A percentile compares a stretch with the other conserved stretches of the same genome.
These are phyloP conservation scores for Perca schrenkii DNA, from an alignment of 2,113 vertebrate species.

Conservation along the genomic window DNA sequence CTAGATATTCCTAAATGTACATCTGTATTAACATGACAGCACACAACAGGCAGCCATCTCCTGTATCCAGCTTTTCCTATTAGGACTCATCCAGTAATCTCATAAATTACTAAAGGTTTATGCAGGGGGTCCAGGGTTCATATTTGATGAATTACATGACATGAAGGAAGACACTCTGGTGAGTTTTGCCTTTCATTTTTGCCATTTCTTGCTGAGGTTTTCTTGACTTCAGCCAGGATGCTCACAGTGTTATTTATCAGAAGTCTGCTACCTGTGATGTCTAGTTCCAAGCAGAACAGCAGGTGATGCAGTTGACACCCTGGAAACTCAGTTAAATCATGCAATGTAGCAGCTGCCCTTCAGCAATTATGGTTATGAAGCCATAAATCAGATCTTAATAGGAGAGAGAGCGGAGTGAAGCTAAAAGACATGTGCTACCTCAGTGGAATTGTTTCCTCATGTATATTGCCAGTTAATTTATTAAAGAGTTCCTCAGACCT, in stretches of 20 bases:
- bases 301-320: constrained; percentile 76
- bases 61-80: constrained; percentile 45
- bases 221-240: constrained; percentile 28
- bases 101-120: constrained; percentile 71
- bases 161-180: constrained; percentile 28
- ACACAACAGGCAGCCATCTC: constrained; percentile 49
- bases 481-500: constrained; percentile 26
- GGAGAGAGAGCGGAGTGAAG: constrained; percentile 50
- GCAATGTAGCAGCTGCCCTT: constrained; percentile 77
- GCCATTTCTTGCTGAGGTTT: constrained; percentile 49
- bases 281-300: constrained; percentile 72
- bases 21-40: constrained; percentile 53
- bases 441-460: constrained; percentile 48
- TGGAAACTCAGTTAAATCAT: constrained; percentile 72
- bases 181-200: constrained; percentile 36
- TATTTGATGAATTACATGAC: constrained; percentile 54
- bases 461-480: constrained; percentile 45
- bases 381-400: constrained; percentile 83
- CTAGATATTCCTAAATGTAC: constrained; percentile 69
- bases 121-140: constrained; percentile 47
- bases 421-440: constrained; percentile 64
- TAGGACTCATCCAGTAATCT: constrained; percentile 65
- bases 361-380: constrained; percentile 82
- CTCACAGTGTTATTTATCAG: constrained; percentile 71
- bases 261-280: constrained; percentile 65